Conservation (phyloP, 1,140 invertebrate species). For the Asobara japonica region DNA sequence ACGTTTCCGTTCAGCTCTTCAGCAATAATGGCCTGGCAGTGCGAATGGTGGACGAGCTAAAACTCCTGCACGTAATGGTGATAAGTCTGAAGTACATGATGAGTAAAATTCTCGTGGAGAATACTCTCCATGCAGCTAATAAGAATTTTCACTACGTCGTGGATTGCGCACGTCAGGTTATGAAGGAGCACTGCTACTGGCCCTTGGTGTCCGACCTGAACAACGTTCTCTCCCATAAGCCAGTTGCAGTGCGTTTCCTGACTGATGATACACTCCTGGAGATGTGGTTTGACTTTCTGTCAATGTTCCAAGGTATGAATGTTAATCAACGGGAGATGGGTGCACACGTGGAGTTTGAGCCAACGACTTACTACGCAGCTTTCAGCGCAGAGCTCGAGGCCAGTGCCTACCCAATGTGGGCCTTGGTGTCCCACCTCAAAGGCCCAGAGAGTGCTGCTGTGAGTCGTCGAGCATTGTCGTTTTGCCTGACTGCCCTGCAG, state of each 20-base stretch:
- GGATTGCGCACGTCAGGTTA: slow-evolving; percentile 88
- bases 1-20: slow-evolving; percentile 94
- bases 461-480: slow-evolving; percentile 78
- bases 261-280: slow-evolving; percentile 85
- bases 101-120: slow-evolving; percentile 87
- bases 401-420: slow-evolving; percentile 97
- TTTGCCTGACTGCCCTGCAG: slow-evolving; percentile 79
- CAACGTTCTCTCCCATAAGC: slow-evolving; percentile 93
- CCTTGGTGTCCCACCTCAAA: slow-evolving; percentile 86
- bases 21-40: slow-evolving; percentile 91
- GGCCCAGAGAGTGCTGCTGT: slow-evolving; percentile 77
- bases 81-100: slow-evolving; percentile 94
- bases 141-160: slow-evolving; percentile 92
- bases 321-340: slow-evolving; percentile 89
- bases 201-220: slow-evolving; percentile 96
- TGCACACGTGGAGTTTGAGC: slow-evolving; percentile 96
- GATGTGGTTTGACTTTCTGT: slow-evolving; percentile 95
- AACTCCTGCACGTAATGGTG: slow-evolving; percentile 93
- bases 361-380: slow-evolving; percentile 95
- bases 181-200: slow-evolving; percentile 99
- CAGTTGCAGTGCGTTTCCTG: slow-evolving; percentile 90
- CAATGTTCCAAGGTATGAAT: slow-evolving; percentile 97
- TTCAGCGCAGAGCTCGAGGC: slow-evolving; percentile 97
- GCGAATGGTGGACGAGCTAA: slow-evolving; percentile 89
- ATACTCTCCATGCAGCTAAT: slow-evolving; percentile 82